Evolutionary conservation across 2,113 vertebrate genomes (phyloP).

Genomic region (Vidua chalybeata): DNA sequence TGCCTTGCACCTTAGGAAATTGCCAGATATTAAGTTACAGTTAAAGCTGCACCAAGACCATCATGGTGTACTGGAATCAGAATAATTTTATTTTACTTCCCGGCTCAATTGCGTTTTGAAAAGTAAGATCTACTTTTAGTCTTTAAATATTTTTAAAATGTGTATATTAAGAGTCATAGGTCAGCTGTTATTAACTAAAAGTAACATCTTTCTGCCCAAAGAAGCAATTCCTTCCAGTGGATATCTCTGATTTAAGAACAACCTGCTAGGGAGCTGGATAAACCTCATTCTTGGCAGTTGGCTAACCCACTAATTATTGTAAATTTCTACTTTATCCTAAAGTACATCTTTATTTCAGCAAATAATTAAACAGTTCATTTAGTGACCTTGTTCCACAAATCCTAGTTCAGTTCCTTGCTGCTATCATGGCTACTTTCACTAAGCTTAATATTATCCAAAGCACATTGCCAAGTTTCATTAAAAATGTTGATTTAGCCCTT

Average conservation of each 20-base stretch:
- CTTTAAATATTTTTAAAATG: not conserved
- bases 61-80: not conserved
- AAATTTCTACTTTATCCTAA: not conserved
- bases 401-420: not conserved
- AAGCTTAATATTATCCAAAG: not conserved
- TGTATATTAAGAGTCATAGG: not conserved
- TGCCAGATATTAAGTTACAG: not conserved
- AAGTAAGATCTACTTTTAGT: not conserved
- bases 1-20: conserved; percentile 42
- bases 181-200: not conserved
- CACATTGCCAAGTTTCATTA: not conserved
- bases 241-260: not conserved
- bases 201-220: not conserved
- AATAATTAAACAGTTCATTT: not conserved
- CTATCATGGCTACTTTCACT: not conserved
- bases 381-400: not conserved
- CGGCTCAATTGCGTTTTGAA: not conserved
- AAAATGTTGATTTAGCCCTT: not conserved
- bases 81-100: not conserved
- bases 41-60: not conserved
- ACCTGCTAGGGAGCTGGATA: not conserved
- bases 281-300: not conserved
- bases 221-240: not conserved
- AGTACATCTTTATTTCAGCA: not conserved
- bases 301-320: not conserved